Evolutionary conservation across 2,888 invertebrate genomes (phyloP), one percentile per base, ranked within the genome.

Genomic region (Adelognathus sp.): DNA sequence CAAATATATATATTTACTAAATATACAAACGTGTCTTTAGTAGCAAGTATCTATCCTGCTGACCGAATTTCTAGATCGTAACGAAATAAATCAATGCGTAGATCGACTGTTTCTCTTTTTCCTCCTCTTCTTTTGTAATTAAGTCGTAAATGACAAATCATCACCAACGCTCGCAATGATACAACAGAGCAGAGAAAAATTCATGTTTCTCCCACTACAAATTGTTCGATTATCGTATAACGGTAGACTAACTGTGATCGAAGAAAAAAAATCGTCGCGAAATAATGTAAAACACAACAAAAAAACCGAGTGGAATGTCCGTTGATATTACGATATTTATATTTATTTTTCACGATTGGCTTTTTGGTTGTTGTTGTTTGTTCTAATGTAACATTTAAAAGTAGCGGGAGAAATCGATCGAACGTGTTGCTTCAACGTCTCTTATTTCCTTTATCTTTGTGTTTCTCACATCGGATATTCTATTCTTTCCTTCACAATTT

Each of bases 371-470:
- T 44, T 44, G 7, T 16, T 7, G 14, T 50, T 21, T 44, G 39
- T 16, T 50, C 71, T 67, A 71, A 74, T n/a, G 21, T 75, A 79
- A 75, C 75, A 79, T 71, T 74, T 74, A 66, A 66, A 71, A 75
- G 58, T 74, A 54, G 64, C 52, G n/a, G n/a, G n/a, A 50, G 24
- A 50, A 54, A 61, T 67, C 58, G 71, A 75, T 75, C 66, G 61
- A 69, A 74, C 41, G 71, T 75, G 50, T 66, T 41, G 44, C 63
- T 33, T 41, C 54, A 36, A 39, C 58, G 50, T 14, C n/a, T 54
- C 1, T 21, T 18, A 33, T 27, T 9, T 14, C 27, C 36, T 31
- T 36, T 33, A 33, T 54, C 14, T 11, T 56, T 27, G 2, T 21
- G 50, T 24, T 1, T 50, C 24, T 50, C 21, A 50, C 24, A 24